A percentile compares a stretch with the other conserved stretches of the same genome.
phyloP scores from a whole-genome alignment of 1,140 invertebrate genomes.

The Drosophila micromelanica region DNA sequence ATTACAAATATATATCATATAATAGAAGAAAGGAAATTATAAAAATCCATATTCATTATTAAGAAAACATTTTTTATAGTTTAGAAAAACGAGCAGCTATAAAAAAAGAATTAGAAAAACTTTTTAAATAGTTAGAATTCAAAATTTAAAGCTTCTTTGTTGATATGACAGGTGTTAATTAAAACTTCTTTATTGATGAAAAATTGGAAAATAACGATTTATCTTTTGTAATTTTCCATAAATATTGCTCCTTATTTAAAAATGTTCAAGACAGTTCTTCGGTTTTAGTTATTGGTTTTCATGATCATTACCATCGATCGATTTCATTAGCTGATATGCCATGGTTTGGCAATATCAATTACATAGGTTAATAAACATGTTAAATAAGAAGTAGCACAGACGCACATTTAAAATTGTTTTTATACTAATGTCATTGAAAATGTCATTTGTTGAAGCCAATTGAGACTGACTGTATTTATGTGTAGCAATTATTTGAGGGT shows the following conservation, averaged over 20 bases:
- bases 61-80: no score
- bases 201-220: background rate
- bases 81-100: slow-evolving; percentile 1
- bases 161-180: background rate
- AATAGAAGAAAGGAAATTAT: background rate
- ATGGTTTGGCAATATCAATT: background rate
- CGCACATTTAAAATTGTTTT: slow-evolving; percentile 74
- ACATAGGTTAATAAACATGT: slow-evolving; percentile 4
- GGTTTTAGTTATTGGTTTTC: slow-evolving; percentile 5
- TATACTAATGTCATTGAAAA: slow-evolving; percentile 76
- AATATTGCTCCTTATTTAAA: background rate
- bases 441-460: slow-evolving; percentile 79
- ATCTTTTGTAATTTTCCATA: slow-evolving; percentile 24
- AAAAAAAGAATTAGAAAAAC: background rate
- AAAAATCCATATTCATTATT: slow-evolving; percentile 32
- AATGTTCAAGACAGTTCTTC: background rate
- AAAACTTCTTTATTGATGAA: background rate
- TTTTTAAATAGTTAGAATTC: slow-evolving; percentile 37
- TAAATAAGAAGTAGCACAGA: slow-evolving; percentile 26
- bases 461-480: slow-evolving; percentile 82
- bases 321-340: background rate
- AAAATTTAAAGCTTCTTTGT: slow-evolving; percentile 7
- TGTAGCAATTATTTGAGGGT: slow-evolving; percentile 65
- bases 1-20: slow-evolving; percentile 28
- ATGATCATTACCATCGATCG: slow-evolving; percentile 2